Base-by-base conservation (phyloP, 2,888 invertebrate genomes). In the Drosophila flavopinicola region DNA sequence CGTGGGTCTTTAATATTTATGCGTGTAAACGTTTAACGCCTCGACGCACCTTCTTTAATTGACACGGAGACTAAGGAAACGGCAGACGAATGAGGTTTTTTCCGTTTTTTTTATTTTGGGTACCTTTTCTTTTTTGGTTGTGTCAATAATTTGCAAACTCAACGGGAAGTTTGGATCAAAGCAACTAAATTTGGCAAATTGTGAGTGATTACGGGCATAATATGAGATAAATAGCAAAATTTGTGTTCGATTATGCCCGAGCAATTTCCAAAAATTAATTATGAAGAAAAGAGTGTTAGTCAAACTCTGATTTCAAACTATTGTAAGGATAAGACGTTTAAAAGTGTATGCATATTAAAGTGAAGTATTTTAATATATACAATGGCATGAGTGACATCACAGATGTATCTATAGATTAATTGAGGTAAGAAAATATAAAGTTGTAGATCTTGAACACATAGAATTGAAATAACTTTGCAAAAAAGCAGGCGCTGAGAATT, bases 21-120 rank as follows among this genome's bases (percentile, higher is more conserved):
- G 84, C 84, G 79, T 58, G 58, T 61, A 66, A 83, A 67, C 79
- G 76, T 69, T 82, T 68, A 68, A 65, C 78, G 71, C 61, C 47
- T 53, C 66, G 42, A 32, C 54, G 56, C 53, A 52, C 39, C 49
- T 51, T 30, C 25, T 24, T 52, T 42, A 60, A 60, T 64, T 69
- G 64, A 45, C 45, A 35, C 24, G 24, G 13, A 23, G 20, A 27
- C 25, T 30, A 37, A n/a, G 37, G 37, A 45, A 47, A 33, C 10
- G 24, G 1, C 17, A 24, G 42, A 48, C 35, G 15, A 54, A 25
- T 29, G 17, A 32, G 23, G 39, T 44, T 45, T n/a, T n/a, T n/a
- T n/a, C n/a, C 33, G 6, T 6, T n/a, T 9, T 29, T 41, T 47
- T 54, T n/a, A 11, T 38, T 37, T 7, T 1, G 0, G 17, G 29